Conservation (phyloP, 35 echinoderm and acorn worm species). For the Heliocidaris erythrogramma region DNA sequence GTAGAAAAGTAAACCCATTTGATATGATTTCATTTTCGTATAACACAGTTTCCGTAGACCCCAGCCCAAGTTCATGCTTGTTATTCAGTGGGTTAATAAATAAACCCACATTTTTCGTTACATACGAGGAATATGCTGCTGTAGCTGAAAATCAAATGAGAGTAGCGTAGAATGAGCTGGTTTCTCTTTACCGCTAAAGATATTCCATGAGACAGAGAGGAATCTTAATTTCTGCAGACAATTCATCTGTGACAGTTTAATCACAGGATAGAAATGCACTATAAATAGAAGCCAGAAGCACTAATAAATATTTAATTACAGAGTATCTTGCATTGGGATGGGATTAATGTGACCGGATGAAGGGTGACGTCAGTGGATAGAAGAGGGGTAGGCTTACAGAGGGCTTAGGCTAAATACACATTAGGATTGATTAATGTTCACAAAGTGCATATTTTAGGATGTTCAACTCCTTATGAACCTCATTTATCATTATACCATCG, state of each 20-base stretch:
- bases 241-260: background rate
- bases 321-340: background rate
- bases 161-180: background rate
- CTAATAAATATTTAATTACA: background rate
- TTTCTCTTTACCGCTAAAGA: background rate
- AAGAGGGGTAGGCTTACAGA: background rate
- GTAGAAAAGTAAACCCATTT: too few relatives aligned
- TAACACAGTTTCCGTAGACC: too few relatives aligned
- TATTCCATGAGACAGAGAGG: background rate
- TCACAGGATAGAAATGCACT: background rate
- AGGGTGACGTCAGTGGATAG: background rate
- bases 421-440: background rate
- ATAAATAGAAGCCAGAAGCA: background rate
- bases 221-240: background rate
- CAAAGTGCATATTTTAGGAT: slow-evolving; percentile 4
- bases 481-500: background rate
- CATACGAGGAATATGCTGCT: too few relatives aligned
- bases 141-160: too few relatives aligned
- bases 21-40: too few relatives aligned
- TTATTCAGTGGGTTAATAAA: too few relatives aligned
- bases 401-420: background rate
- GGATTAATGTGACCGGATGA: background rate
- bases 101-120: too few relatives aligned
- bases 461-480: background rate
- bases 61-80: too few relatives aligned